A percentile compares a stretch with the other conserved stretches of the same genome.
These are phyloP conservation scores for Gallinago undulata DNA, from an alignment of 2,113 vertebrate genomes.

Conservation along the genomic window DNA sequence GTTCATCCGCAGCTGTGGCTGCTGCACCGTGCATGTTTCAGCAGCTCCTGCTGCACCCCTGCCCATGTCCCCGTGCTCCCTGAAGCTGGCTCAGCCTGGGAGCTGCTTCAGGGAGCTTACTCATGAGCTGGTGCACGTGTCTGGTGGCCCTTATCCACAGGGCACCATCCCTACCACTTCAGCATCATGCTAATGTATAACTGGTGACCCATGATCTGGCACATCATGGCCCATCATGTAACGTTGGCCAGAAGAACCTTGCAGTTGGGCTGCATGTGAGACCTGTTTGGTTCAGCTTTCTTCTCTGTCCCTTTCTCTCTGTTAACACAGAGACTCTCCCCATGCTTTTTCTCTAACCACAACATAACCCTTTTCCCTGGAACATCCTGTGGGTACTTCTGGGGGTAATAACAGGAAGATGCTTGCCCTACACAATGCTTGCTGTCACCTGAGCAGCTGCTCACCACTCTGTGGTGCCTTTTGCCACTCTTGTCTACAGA, in stretches of 20 bases:
- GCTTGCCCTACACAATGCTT: background rate
- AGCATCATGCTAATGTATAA: background rate
- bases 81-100: background rate
- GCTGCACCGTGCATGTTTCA: background rate
- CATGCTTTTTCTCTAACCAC: background rate
- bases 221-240: fast-evolving
- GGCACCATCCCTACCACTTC: background rate
- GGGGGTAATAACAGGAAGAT: fast-evolving
- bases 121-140: background rate
- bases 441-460: background rate
- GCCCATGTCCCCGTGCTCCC: background rate
- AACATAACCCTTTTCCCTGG: background rate
- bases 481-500: background rate
- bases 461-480: background rate
- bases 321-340: conserved; percentile 20
- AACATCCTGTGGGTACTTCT: background rate
- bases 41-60: background rate
- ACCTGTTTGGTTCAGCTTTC: background rate
- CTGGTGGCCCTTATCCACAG: background rate
- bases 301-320: conserved; percentile 39
- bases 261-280: background rate
- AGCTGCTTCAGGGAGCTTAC: background rate
- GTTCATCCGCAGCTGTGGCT: background rate
- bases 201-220: background rate
- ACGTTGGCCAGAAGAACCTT: background rate